Evolutionary conservation across 1,140 invertebrate species (phyloP).

Genomic region (Galendromus occidentalis): DNA sequence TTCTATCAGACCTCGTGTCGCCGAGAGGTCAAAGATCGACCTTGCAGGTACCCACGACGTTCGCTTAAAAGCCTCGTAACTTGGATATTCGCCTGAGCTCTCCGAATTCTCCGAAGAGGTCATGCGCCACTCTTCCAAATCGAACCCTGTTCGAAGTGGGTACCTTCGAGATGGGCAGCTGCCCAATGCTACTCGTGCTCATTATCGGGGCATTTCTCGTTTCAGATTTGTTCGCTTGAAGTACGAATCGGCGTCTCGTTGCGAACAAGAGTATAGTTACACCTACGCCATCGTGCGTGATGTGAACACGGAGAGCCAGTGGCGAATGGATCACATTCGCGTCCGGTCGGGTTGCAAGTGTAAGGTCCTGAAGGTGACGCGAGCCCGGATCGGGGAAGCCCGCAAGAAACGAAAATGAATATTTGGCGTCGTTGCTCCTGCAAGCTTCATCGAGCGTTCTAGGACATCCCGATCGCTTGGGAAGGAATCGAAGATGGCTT

Average conservation of each 20-base stretch:
- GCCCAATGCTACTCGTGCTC: neutral
- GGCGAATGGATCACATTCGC: slow-evolving; percentile 57
- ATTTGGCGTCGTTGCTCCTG: too few species aligned
- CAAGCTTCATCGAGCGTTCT: too few species aligned
- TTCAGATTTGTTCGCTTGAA: neutral
- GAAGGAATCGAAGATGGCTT: too few species aligned
- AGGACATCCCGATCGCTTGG: too few species aligned
- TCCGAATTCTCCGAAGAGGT: neutral
- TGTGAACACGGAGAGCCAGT: slow-evolving; percentile 30
- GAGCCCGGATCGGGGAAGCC: neutral
- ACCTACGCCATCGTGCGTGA: slow-evolving; percentile 53
- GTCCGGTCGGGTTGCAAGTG: slow-evolving; percentile 62
- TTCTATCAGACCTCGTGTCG: slow-evolving; percentile 62
- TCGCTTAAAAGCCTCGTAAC: neutral
- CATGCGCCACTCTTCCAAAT: neutral
- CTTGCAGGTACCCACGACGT: slow-evolving; percentile 47
- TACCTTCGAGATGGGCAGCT: too few species aligned
- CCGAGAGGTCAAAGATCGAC: slow-evolving; percentile 42
- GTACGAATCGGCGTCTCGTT: slow-evolving; percentile 34
- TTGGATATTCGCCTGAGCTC: neutral
- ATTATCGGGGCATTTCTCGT: slow-evolving; percentile 27
- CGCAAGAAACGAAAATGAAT: neutral
- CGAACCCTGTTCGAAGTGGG: neutral
- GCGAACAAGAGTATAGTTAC: slow-evolving; percentile 62
- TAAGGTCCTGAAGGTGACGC: slow-evolving; percentile 38